Percentiles rank a stretch among this genome's conserved stretches.
Conservation (phyloP, 2,888 invertebrate genomes). For the Ophion ventricosus region DNA sequence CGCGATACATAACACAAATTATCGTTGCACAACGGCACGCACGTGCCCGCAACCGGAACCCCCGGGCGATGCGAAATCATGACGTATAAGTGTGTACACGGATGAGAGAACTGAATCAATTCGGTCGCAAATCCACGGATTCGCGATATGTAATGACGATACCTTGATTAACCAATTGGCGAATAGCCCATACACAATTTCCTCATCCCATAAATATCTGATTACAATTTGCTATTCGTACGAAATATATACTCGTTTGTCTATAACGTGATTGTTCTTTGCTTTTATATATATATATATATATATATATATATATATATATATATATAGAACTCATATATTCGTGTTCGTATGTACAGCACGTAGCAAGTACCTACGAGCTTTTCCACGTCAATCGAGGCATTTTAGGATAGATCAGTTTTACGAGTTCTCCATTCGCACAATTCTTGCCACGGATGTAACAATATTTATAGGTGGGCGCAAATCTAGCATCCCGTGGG, state of each 20-base stretch:
- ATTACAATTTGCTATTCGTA: slow-evolving; percentile 49
- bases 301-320: slow-evolving; percentile 2
- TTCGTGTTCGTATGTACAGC: background rate
- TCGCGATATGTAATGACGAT: slow-evolving; percentile 40
- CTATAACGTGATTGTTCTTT: slow-evolving; percentile 1
- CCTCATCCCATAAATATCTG: slow-evolving; percentile 55
- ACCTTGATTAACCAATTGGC: slow-evolving; percentile 52
- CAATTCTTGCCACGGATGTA: too few species aligned
- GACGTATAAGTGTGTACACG: slow-evolving; percentile 14
- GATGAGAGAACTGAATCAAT: slow-evolving; percentile 34
- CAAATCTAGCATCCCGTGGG: too few species aligned
- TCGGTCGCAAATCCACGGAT: slow-evolving; percentile 21
- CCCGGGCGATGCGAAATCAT: slow-evolving; percentile 2
- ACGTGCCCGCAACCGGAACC: slow-evolving; percentile 4
- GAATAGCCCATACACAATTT: slow-evolving; percentile 37
- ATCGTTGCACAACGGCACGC: background rate
- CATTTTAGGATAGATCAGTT: too few species aligned
- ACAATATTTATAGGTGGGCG: too few species aligned
- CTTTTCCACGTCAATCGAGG: background rate
- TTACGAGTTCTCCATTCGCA: too few species aligned
- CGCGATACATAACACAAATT: slow-evolving; percentile 4
- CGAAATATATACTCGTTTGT: slow-evolving; percentile 13
- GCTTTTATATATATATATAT: background rate
- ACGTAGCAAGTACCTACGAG: background rate
- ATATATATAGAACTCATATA: background rate